Base-by-base conservation (phyloP, 2,797 vertebrate species). In the Ctenopoma multispine region DNA sequence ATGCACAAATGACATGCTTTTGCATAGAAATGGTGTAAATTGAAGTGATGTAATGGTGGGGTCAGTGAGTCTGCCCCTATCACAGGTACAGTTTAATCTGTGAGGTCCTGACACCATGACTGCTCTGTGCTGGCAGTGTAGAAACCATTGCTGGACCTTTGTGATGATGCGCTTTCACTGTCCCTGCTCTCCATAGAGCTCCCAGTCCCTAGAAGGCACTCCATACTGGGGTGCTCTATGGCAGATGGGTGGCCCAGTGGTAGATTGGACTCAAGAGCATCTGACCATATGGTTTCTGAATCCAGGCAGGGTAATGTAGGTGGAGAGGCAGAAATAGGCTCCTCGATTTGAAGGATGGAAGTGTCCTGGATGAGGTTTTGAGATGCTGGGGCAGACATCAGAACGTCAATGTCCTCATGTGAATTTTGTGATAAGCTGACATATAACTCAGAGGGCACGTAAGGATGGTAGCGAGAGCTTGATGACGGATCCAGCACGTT, bases 71-170 rank as follows among this genome's bases (percentile, higher is more conserved):
- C 65, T 50, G 43, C 20, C 17, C 6, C 21, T 57, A 9, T n/a
- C n/a, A 65, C 51, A 38, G 23, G 48, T 40, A 29, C 18, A 47
- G 40, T 69, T 92, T 56, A 95, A 54, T 95, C 93, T 5, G 89
- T 92, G 79, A 94, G 87, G 80, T 95, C 92, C 75, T 93, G 75
- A 76, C 91, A 94, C 93, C 93, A 95, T 2, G 92, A 94, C 64
- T 92, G 91, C 79, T 95, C 94, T 13, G 92, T 91, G 83, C 91
- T 90, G 73, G 91, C 90, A 54, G 93, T 94, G 73, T 94, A 92
- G 50, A 89, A 83, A 2, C 86, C 92, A 0, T 87, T 78, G 76
- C 92, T 92, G 63, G 93, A 93, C 48, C 91, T 84, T 1, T 87
- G 89, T 0, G 93, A 95, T 18, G 89, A 91, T 1, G 58, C 77